Evolutionary conservation across 2,797 vertebrate species (phyloP).

Genomic region (Melanotaenia pygmaea): DNA sequence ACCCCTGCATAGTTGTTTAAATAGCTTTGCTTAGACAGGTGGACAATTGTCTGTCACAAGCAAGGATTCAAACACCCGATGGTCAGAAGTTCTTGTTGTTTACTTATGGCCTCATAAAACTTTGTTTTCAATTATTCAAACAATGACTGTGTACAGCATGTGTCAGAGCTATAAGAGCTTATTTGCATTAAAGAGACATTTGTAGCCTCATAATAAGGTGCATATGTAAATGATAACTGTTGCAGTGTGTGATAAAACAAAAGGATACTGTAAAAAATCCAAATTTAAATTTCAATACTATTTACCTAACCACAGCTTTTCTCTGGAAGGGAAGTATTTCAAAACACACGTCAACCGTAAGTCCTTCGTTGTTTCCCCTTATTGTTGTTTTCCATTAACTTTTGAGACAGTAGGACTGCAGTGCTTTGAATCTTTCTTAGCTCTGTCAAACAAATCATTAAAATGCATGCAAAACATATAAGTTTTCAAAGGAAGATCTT

Average conservation of each 20-base stretch:
- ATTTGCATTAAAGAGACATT: slow-evolving; percentile 63
- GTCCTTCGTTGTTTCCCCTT: slow-evolving; percentile 23
- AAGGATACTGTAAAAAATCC: slow-evolving; percentile 44
- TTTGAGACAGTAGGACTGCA: slow-evolving; percentile 19
- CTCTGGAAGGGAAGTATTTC: slow-evolving; percentile 39
- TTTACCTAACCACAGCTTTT: slow-evolving; percentile 65
- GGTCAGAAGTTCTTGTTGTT: slow-evolving; percentile 16
- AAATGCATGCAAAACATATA: slow-evolving; percentile 76
- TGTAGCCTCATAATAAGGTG: slow-evolving; percentile 33
- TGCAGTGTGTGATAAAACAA: slow-evolving; percentile 45
- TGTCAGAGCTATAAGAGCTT: slow-evolving; percentile 33
- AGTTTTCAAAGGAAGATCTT: slow-evolving; percentile 50
- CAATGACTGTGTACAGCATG: slow-evolving; percentile 25
- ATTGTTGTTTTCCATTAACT: slow-evolving; percentile 55
- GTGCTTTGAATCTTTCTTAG: slow-evolving; percentile 79
- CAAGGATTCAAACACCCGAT: slow-evolving; percentile 12
- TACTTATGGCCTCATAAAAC: slow-evolving; percentile 18
- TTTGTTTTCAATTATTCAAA: slow-evolving; percentile 45
- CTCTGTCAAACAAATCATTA: slow-evolving; percentile 75
- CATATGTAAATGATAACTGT: slow-evolving; percentile 74
- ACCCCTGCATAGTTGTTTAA: neutral
- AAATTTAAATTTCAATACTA: slow-evolving; percentile 65
- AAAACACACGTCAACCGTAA: slow-evolving; percentile 52
- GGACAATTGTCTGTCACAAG: slow-evolving; percentile 13
- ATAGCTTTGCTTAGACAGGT: slow-evolving; percentile 8